Base-by-base conservation (phyloP, 2,888 invertebrate genomes). In the Drosophila mayaguana region DNA sequence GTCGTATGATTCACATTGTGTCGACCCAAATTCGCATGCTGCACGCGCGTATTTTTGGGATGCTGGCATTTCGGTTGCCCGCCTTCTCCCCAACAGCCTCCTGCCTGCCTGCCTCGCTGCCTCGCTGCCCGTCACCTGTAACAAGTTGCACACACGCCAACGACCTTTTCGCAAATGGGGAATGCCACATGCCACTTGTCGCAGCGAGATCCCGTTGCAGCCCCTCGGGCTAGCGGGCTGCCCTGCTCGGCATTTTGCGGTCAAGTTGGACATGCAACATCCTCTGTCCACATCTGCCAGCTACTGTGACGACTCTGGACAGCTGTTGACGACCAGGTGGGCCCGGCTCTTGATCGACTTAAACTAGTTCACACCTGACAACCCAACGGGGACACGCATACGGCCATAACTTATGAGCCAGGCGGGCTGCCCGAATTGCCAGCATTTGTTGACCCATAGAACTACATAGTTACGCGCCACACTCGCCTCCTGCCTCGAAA, bases 271-370 rank as follows among this genome's bases (percentile, higher is more conserved):
- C 59, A 48, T 59, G 59, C 59, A 46, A 59, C 59, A 65, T 63
- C 50, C 34, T 32, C 40, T 48, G 57, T 55, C 60, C 48, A 32
- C 55, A 38, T 25, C 57, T 56, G 63, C 25, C 72, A 70, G 78
- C 70, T 56, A 57, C 53, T 59, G 18, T 38, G 50, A 62, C 66
- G 28, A 14, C 22, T 32, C 42, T 72, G 61, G 61, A 32, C 73
- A 59, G 73, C 62, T 67, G 62, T 3, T 16, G 43, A 32, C 32
- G 56, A 34, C 36, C 28, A 25, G 54, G 25, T 63, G 48, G 72
- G 77, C 70, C 77, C 71, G 76, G 77, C 69, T 72, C 75, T 81
- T 83, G 89, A 84, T 88, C 83, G 89, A 86, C 84, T 84, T 83
- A 72, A 88, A 84, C 84, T 86, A 86, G 84, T 88, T 84, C 73